Percentiles rank a stretch among this genome's conserved stretches.
Evolutionary conservation across 2,113 vertebrate genomes (phyloP).

Genomic region (Sialia sialis): DNA sequence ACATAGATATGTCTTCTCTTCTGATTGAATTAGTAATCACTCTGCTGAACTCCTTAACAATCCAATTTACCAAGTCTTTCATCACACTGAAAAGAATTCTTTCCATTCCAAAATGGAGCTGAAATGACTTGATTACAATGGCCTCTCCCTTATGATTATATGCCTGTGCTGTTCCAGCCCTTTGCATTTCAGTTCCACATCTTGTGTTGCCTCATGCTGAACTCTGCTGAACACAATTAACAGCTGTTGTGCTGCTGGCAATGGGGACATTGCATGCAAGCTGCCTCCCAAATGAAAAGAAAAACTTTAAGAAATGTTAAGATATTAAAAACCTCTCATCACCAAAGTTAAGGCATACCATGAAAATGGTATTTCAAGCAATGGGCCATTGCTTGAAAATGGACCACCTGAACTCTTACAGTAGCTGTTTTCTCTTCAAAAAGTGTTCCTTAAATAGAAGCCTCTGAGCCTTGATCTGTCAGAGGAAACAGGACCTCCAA

Average conservation of each 20-base stretch:
- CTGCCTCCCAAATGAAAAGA: background rate
- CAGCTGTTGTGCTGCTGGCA: slow-evolving; percentile 19
- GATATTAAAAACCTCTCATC: background rate
- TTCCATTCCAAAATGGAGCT: background rate
- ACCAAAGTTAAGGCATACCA: background rate
- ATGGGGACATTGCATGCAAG: background rate
- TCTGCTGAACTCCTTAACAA: background rate
- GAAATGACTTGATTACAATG: background rate
- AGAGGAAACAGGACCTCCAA: background rate
- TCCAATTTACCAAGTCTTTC: background rate
- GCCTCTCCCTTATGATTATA: background rate
- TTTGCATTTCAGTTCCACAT: slow-evolving; percentile 11
- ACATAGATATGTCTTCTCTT: background rate
- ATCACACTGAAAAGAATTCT: background rate
- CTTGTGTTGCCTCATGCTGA: background rate
- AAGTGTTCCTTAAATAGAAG: background rate
- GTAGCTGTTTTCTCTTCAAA: background rate
- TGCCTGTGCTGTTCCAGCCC: background rate
- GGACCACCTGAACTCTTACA: background rate
- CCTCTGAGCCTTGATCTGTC: background rate
- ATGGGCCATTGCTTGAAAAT: background rate
- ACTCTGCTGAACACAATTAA: background rate
- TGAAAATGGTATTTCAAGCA: background rate
- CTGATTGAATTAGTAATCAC: background rate
- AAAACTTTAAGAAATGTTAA: background rate